Evolutionary conservation across 2,113 vertebrate genomes (phyloP).

Genomic region (Rhinogobius similis): DNA sequence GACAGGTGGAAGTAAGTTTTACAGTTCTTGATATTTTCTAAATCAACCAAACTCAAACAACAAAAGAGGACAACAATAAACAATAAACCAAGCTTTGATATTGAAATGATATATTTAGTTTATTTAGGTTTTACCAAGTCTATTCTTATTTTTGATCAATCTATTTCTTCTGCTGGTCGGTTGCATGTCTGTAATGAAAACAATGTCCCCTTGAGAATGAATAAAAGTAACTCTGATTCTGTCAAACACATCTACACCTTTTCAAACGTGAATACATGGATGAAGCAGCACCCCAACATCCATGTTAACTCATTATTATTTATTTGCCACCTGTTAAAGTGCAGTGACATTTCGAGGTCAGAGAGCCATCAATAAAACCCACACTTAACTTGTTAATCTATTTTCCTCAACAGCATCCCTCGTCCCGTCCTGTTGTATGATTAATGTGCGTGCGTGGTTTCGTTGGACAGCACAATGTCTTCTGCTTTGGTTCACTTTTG

Average conservation of each 20-base stretch:
- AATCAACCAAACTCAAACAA: no score
- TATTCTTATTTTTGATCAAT: no score
- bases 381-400: constrained; percentile 74
- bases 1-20: neutral
- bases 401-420: constrained; percentile 57
- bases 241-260: neutral
- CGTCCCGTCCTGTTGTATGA: constrained; percentile 61
- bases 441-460: constrained; percentile 65
- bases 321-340: constrained; percentile 33
- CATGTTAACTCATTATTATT: constrained; percentile 35
- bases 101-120: no score
- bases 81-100: no score
- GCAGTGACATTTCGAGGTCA: constrained; percentile 52
- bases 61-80: neutral
- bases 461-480: constrained; percentile 58
- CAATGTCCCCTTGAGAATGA: no score
- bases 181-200: no score
- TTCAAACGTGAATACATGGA: neutral
- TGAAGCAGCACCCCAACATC: neutral
- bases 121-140: no score
- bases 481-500: constrained; percentile 59
- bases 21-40: neutral
- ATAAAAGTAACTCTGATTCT: neutral
- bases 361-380: constrained; percentile 55
- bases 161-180: no score